Conservation (phyloP, 2,888 invertebrate genomes). For the Agriopis marginaria region DNA sequence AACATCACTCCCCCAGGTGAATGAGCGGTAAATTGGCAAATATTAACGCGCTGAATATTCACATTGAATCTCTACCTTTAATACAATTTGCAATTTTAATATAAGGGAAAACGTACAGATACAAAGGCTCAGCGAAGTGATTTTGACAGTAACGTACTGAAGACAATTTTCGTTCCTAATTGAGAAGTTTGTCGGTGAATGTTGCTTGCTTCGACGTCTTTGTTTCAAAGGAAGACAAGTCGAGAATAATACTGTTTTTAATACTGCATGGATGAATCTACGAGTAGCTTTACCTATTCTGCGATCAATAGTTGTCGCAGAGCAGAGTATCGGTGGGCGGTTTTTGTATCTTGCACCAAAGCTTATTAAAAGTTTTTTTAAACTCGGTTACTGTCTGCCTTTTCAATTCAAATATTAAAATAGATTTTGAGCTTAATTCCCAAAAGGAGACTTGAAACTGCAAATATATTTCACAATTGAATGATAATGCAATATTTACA, state of each 20-base stretch:
- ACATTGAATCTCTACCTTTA: conserved; percentile 43
- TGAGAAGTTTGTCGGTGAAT: conserved; percentile 21
- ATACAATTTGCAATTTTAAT: conserved; percentile 43
- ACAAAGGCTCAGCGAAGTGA: conserved; percentile 21
- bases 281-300: neutral
- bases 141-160: conserved; percentile 33
- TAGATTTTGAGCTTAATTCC: too few relatives aligned
- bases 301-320: too few relatives aligned
- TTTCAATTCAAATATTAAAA: too few relatives aligned
- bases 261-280: conserved; percentile 38
- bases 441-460: too few relatives aligned
- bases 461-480: too few relatives aligned
- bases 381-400: too few relatives aligned
- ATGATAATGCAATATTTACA: too few relatives aligned
- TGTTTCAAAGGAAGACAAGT: conserved; percentile 10
- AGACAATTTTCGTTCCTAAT: conserved; percentile 24
- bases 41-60: conserved; percentile 47
- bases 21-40: conserved; percentile 58
- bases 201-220: conserved; percentile 8
- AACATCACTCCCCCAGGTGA: conserved; percentile 52
- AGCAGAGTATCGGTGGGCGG: neutral
- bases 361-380: too few relatives aligned
- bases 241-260: conserved; percentile 10
- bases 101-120: conserved; percentile 27
- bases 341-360: neutral